These are phyloP conservation scores for Sebastolobus altivelis DNA, from an alignment of 2,797 vertebrate genomes.

Conservation along the genomic window DNA sequence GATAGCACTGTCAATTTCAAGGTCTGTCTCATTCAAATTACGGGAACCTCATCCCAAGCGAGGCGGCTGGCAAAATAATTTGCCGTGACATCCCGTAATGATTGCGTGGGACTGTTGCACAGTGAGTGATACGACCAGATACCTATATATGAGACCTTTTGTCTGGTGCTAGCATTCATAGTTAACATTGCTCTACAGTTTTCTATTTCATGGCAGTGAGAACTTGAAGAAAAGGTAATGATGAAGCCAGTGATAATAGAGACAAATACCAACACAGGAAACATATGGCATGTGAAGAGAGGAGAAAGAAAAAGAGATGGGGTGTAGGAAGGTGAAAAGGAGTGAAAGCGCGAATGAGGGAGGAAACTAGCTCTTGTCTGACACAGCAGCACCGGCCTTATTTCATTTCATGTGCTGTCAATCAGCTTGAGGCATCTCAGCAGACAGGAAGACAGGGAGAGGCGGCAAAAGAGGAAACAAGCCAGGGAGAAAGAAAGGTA, in stretches of 20 bases:
- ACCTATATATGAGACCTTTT: slow-evolving; percentile 68
- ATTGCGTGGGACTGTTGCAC: slow-evolving; percentile 71
- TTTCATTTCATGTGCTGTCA: slow-evolving; percentile 83
- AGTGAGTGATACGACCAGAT: slow-evolving; percentile 67
- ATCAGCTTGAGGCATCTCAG: slow-evolving; percentile 74
- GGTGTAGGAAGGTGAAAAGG: slow-evolving; percentile 58
- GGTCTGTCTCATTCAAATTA: slow-evolving; percentile 84
- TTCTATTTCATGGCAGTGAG: slow-evolving; percentile 46
- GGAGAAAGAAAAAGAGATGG: slow-evolving; percentile 33
- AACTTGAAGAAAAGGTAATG: slow-evolving; percentile 51
- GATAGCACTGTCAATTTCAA: slow-evolving; percentile 84
- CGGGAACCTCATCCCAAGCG: slow-evolving; percentile 72
- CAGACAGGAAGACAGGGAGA: slow-evolving; percentile 58
- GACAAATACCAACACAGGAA: slow-evolving; percentile 66
- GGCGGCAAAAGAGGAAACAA: slow-evolving; percentile 61
- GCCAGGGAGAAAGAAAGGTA: slow-evolving; percentile 51
- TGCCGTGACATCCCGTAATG: slow-evolving; percentile 79
- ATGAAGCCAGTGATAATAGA: slow-evolving; percentile 58
- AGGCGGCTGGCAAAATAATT: slow-evolving; percentile 81
- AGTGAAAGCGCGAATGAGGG: slow-evolving; percentile 67
- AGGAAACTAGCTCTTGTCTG: slow-evolving; percentile 71
- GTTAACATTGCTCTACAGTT: slow-evolving; percentile 49
- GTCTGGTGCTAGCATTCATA: slow-evolving; percentile 50
- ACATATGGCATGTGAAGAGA: slow-evolving; percentile 56
- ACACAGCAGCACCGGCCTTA: slow-evolving; percentile 71